Base-by-base conservation (phyloP, 2,888 invertebrate species). In the Catocala nupta region DNA sequence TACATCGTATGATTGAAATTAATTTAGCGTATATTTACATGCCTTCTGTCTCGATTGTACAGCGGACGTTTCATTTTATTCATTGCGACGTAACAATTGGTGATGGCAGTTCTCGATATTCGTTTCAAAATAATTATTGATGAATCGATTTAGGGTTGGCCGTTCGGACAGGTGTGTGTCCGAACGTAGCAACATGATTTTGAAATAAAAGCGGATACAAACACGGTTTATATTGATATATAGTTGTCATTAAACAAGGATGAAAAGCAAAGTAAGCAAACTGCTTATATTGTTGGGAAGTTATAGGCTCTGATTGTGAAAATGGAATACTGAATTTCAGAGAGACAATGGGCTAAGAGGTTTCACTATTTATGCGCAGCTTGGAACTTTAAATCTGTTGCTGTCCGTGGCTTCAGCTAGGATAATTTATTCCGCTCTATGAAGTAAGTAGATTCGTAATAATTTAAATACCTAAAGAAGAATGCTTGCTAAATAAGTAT, bases 1-100 rank as follows among this genome's bases (percentile, higher is more conserved):
- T 66, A 70, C 66, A 64, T 70, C 43, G 50, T 51, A 63, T 70
- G 63, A 73, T 65, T 73, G 73, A 75, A 70, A 73, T 75, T 75
- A 73, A 75, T 75, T 72, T 62, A 59, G 34, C 60, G 49, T 56
- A 16, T 66, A 50, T 63, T 63, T 65, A 63, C 73, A 66, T 60
- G 5, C 52, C 51, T 51, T 33, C 70, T 42, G 58, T 49, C 63
- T 56, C 63, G 50, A 64, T 59, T 64, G 71, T 52, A 34, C 47
- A 43, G 53, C 52, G 60, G 59, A 55, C 25, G 59, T 65, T 63
- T 68, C 59, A 69, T 66, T 76, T 73, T 70, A 70, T 70, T 73
- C 73, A 70, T 70, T 64, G 49, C 44, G 44, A 57, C 16, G 56
- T 57, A 53, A 68, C 53, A 59, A 68, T 65, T 68, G 59, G 44